A percentile compares a stretch with the other conserved stretches of the same genome.
Evolutionary conservation across 2,888 invertebrate species (phyloP).

Genomic region (Campopleginae sp.): DNA sequence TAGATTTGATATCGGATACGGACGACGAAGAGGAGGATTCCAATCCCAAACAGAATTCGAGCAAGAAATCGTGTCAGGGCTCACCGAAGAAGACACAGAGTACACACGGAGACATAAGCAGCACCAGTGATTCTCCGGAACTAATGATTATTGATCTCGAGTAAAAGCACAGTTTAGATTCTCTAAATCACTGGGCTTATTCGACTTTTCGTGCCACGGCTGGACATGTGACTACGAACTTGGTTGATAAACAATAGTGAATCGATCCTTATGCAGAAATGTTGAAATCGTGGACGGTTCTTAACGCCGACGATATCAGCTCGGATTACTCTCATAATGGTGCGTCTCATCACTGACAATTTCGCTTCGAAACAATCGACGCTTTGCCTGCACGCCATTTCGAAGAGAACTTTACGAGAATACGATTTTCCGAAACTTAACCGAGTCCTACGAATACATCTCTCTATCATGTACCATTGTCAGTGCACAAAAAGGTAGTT

Average conservation of each 20-base stretch:
- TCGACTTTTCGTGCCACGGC: constrained; percentile 26
- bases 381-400: background rate
- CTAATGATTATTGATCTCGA: constrained; percentile 83
- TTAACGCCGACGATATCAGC: background rate
- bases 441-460: background rate
- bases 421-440: background rate
- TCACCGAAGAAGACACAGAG: constrained; percentile 79
- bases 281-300: background rate
- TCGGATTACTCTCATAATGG: background rate
- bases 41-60: constrained; percentile 75
- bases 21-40: constrained; percentile 80
- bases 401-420: background rate
- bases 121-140: constrained; percentile 83
- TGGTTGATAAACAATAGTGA: constrained; percentile 33
- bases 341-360: background rate
- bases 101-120: constrained; percentile 79
- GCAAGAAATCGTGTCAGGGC: constrained; percentile 73
- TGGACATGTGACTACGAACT: constrained; percentile 15
- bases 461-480: background rate
- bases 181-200: constrained; percentile 28
- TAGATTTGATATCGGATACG: constrained; percentile 83
- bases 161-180: constrained; percentile 68
- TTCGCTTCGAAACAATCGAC: background rate
- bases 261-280: constrained; percentile 27
- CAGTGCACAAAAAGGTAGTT: constrained; percentile 7